Base-by-base conservation (phyloP, 2,113 vertebrate species). In the Hepsetus odoe region DNA sequence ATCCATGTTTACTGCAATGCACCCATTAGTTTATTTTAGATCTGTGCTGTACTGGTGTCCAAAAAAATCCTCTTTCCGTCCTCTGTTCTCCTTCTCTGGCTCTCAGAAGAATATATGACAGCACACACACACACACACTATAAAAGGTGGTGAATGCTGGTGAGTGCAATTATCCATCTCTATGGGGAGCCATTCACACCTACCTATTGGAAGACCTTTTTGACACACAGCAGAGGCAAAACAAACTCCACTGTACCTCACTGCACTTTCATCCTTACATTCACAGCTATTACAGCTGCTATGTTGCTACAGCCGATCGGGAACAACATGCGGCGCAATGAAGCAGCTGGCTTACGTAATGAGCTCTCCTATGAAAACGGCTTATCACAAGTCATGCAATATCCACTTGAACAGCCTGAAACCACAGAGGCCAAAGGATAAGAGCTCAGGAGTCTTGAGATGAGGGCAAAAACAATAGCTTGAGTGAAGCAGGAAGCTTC, bases 111-210 rank as follows among this genome's bases (percentile, higher is more conserved):
- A 22, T 16, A 40, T 44, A 53, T 44, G 28, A 40, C 69, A 49
- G 22, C 64, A 26, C 42, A 79, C 56, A 40, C 58, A 40, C 58
- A 28, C 11, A 79, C 55, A 51, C 67, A 78, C 64, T 6, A 40
- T 28, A 53, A 56, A 22, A 38, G 14, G 49, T 51, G 42, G 70
- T 58, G 70, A 61, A 33, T 71, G 61, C 69, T 73, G 61, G 46
- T 67, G 70, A 65, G 70, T 56, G 61, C 70, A 80, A 80, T 80
- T 80, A 80, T 74, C 59, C 8, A 20, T 33, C 77, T 67, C 77
- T 80, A 73, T 67, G 70, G 77, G 70, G 51, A 80, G 77, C 61
- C 35, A 58, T 80, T 80, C 70, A 59, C 77, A 80, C 77, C 70
- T 73, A 56, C 13, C 70, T 66, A 30, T 49, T 46, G 51, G 49